phyloP scores from a whole-genome alignment of 2,113 vertebrate genomes.

The Salvelinus namaycush region DNA sequence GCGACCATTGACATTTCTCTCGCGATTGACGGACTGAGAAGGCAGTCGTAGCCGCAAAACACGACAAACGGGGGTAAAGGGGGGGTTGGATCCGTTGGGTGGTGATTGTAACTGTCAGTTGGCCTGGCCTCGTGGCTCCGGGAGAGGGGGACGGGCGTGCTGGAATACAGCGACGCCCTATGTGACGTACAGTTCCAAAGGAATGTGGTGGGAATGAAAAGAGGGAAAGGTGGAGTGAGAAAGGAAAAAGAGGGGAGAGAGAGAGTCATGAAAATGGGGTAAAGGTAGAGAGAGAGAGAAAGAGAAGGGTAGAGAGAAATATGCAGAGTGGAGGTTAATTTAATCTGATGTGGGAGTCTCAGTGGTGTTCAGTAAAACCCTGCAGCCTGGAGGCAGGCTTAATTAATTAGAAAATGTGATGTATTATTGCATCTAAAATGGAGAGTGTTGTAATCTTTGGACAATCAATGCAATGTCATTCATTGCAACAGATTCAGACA shows the following conservation, averaged over 20 bases:
- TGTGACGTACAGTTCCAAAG: slow-evolving; percentile 58
- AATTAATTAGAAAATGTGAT: slow-evolving; percentile 38
- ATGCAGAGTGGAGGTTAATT: slow-evolving; percentile 13
- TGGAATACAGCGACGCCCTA: slow-evolving; percentile 51
- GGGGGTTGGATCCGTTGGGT: background rate
- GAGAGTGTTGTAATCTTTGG: slow-evolving; percentile 22
- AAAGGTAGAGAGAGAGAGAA: slow-evolving; percentile 3
- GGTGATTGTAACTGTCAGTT: slow-evolving; percentile 1
- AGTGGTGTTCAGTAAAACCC: slow-evolving; percentile 15
- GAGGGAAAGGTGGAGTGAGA: background rate
- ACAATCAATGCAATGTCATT: slow-evolving; percentile 20
- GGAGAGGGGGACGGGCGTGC: slow-evolving; percentile 40
- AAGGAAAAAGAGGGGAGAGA: background rate
- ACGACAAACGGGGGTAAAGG: background rate
- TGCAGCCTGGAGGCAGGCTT: slow-evolving; percentile 15
- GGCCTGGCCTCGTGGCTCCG: slow-evolving; percentile 63
- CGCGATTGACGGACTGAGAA: background rate
- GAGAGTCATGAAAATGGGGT: background rate
- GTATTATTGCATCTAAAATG: slow-evolving; percentile 35
- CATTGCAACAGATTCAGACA: background rate
- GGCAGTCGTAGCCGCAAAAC: background rate
- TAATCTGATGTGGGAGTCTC: slow-evolving; percentile 24
- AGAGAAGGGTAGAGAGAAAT: background rate
- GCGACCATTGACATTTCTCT: slow-evolving; percentile 1
- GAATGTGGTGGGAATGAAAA: slow-evolving; percentile 49